A percentile compares a stretch with the other conserved stretches of the same genome.
Conservation (phyloP, 2,113 vertebrate species). For the Percopsis transmontana region DNA sequence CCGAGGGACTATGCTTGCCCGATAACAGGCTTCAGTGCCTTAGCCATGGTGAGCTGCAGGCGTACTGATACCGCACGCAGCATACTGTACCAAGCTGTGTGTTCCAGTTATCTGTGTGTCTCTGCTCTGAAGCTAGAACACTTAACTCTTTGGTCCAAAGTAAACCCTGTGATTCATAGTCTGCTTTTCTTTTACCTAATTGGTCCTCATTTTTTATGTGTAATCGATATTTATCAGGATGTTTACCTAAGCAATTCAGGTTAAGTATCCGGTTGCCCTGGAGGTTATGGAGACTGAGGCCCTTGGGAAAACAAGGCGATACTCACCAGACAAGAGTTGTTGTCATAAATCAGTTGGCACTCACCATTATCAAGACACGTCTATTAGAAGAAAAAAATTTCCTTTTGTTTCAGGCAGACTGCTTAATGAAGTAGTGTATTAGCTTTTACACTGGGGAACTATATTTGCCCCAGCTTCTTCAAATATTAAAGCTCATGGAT, state of each 20-base stretch:
- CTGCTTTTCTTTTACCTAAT: conserved; percentile 29
- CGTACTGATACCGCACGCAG: conserved; percentile 14
- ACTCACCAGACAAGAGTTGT: conserved; percentile 47
- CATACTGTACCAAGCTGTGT: neutral
- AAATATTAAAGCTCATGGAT: conserved; percentile 64
- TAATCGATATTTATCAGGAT: conserved; percentile 68
- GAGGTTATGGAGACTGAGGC: conserved; percentile 38
- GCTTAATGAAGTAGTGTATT: conserved; percentile 46
- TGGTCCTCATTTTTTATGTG: conserved; percentile 38
- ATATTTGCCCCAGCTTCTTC: conserved; percentile 54
- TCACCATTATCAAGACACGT: conserved; percentile 59
- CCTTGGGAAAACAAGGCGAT: conserved; percentile 65
- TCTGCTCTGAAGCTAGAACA: too few relatives aligned
- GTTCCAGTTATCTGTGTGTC: too few relatives aligned
- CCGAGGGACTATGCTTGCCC: conserved; percentile 29
- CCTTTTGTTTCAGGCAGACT: conserved; percentile 26
- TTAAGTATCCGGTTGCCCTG: conserved; percentile 52
- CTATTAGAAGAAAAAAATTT: conserved; percentile 52
- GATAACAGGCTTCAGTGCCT: conserved; percentile 36
- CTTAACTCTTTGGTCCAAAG: neutral
- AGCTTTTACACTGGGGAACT: conserved; percentile 42
- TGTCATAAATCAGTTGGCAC: conserved; percentile 60
- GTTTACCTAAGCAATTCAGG: conserved; percentile 69
- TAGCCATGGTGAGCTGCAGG: conserved; percentile 21
- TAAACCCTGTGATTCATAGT: neutral